Base-by-base conservation (phyloP, 2,113 vertebrate genomes). In the Mormoops blainvillei region DNA sequence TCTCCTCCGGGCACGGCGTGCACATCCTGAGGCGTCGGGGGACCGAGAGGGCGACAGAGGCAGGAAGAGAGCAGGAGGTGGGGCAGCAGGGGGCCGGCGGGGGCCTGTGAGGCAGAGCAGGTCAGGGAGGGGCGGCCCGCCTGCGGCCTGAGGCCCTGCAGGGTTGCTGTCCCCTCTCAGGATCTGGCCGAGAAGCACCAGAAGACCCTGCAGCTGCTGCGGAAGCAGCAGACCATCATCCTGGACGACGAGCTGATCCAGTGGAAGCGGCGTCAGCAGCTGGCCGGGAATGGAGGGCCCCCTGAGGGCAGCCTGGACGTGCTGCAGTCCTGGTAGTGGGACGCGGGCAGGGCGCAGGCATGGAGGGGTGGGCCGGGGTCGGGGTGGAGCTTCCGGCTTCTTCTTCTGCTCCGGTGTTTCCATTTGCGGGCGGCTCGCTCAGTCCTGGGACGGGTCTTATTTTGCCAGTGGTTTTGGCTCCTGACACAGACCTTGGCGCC, bases 171-270 rank as follows among this genome's bases (percentile, higher is more conserved):
- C 4, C 26, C 1, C 71, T 81, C 5, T 1, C 97, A 99, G 99
- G 99, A 99, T 95, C 97, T 99, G 94, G 99, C 99, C 0, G 99
- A 99, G 98, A 99, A 99, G 98, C 99, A 99, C 96, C 99, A 99
- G 98, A 99, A 99, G 98, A 99, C 99, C 41, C 98, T 99, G 98
- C 99, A 99, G 98, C 98, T 99, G 98, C 98, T 99, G 97, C 99
- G 99, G 93, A 99, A 99, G 98, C 99, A 99, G 97, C 99, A 99
- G 98, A 99, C 99, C 0, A 98, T 99, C 98, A 99, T 99, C 94
- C 98, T 99, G 98, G 99, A 99, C 0, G 99, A 99, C 0, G 99
- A 99, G 96, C 98, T 99, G 98, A 99, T 99, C 97, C 99, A 99
- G 98, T 99, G 99, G 99, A 99, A 99, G 98, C 98, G 99, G 95